A percentile compares a stretch with the other conserved stretches of the same genome.
Conservation (phyloP, 2,113 vertebrate genomes). For the Hiodon tergisus region DNA sequence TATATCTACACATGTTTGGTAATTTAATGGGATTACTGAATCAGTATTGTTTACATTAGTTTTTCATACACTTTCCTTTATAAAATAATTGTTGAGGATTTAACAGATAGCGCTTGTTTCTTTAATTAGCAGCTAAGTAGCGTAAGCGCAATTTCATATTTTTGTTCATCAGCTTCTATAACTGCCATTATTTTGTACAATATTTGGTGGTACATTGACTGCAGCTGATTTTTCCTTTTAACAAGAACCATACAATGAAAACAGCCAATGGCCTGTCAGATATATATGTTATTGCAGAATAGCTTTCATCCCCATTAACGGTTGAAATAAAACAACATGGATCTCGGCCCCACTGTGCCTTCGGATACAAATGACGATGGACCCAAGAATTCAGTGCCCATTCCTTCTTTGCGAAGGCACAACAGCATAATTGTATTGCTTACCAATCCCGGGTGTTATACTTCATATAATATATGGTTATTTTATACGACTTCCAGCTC, state of each 20-base stretch:
- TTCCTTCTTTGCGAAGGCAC: constrained; percentile 51
- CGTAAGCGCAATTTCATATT: too few species aligned
- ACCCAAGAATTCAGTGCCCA: constrained; percentile 28
- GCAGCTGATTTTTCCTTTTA: not conserved
- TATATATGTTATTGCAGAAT: constrained; percentile 40
- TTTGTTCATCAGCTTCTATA: too few species aligned
- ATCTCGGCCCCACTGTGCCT: constrained; percentile 16
- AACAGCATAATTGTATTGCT: constrained; percentile 67
- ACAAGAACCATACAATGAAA: not conserved
- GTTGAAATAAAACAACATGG: too few species aligned
- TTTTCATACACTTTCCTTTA: too few species aligned
- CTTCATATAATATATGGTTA: constrained; percentile 71
- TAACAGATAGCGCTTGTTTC: too few species aligned
- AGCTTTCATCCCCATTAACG: constrained; percentile 27
- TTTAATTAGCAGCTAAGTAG: too few species aligned
- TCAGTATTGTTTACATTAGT: not conserved
- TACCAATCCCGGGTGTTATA: constrained; percentile 63
- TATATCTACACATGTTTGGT: not conserved
- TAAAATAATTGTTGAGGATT: too few species aligned
- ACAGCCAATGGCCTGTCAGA: constrained; percentile 29
- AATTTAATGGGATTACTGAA: too few species aligned
- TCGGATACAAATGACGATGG: constrained; percentile 51
- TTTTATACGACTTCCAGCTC: constrained; percentile 70
- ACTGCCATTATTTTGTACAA: not conserved
- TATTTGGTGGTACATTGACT: not conserved